These are phyloP conservation scores for Tiaroga cobitis DNA, from an alignment of 2,797 vertebrate genomes.

Conservation along the genomic window DNA sequence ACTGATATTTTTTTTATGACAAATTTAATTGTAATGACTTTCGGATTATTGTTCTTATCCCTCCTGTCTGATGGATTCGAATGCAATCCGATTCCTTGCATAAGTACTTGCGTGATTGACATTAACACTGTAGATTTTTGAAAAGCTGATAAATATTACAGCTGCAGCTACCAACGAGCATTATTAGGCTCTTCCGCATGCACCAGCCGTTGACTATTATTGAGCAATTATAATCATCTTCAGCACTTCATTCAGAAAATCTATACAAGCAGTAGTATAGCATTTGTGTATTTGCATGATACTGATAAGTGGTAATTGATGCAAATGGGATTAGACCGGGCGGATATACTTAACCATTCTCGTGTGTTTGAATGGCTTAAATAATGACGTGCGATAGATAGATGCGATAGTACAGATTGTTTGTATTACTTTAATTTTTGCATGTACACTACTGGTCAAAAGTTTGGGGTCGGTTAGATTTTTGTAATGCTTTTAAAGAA, in stretches of 20 bases:
- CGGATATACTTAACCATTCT: conserved; percentile 7
- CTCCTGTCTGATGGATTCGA: conserved; percentile 28
- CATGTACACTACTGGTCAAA: not conserved
- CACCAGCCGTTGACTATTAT: conserved; percentile 34
- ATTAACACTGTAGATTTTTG: conserved; percentile 46
- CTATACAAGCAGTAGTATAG: conserved; percentile 24
- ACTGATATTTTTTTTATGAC: no score
- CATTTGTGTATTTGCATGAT: conserved; percentile 38
- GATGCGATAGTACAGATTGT: not conserved
- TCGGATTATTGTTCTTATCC: conserved; percentile 43
- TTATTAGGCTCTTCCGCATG: conserved; percentile 30
- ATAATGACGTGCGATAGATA: not conserved
- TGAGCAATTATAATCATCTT: conserved; percentile 44
- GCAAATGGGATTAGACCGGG: conserved; percentile 26
- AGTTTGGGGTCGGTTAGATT: not conserved
- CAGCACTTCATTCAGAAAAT: conserved; percentile 47
- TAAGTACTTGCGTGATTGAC: conserved; percentile 37
- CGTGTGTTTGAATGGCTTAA: conserved; percentile 1
- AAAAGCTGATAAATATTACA: conserved; percentile 48
- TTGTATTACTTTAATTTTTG: conserved; percentile 5
- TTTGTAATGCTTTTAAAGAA: not conserved
- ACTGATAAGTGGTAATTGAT: conserved; percentile 39
- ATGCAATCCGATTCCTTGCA: conserved; percentile 39
- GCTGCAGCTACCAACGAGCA: conserved; percentile 37
- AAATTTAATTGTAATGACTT: conserved; percentile 33